Base-by-base conservation (phyloP, 1,140 invertebrate species). In the Aphelenchoides avenae region DNA sequence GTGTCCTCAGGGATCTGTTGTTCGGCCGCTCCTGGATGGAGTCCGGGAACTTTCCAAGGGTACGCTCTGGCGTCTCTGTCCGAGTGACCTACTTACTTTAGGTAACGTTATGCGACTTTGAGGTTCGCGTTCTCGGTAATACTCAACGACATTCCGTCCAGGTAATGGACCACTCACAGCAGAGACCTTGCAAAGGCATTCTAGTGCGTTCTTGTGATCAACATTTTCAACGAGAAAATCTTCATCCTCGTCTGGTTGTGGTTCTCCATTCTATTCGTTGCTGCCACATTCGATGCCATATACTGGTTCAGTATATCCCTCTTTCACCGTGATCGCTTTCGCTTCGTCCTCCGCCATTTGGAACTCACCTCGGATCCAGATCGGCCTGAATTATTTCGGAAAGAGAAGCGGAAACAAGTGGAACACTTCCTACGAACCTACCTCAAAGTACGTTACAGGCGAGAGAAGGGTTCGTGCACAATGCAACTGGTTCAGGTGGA, bases 181-280 rank as follows among this genome's bases (percentile, higher is more conserved):
- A 13, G 18, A 36, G 18, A 13, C 9, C 36, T 49, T n/a, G 6
- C 43, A 54, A 61, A 5, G 7, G 20, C 15, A 52, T 65, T 63
- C 49, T 79, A 82, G 58, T 82, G 81, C 68, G 80, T 81, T 18
- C 77, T 82, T 42, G 81, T 81, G 13, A 82, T 82, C 41, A 82
- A 82, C 61, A 73, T 82, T 24, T 82, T 82, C 69, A 81, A 82
- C 68, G 81, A 82, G 67, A 80, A 80, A 54, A 79, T 80, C 20
- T 80, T 79, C 57, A 77, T 78, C 42, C 44, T 82, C 41, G 63
- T 83, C 22, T 82, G 81, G 81, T 79, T 83, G 53, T 82, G 81
- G 81, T 79, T 81, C 31, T 74, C 80, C 3, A 78, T 82, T 46
- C 71, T 82, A n/a, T 77, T 80, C 50, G 67, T 79, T 11, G 68